Evolutionary conservation across 30 jellyfish, hydroid and myxozoan genomes (phyloP).

Genomic region (Pelagia noctiluca): DNA sequence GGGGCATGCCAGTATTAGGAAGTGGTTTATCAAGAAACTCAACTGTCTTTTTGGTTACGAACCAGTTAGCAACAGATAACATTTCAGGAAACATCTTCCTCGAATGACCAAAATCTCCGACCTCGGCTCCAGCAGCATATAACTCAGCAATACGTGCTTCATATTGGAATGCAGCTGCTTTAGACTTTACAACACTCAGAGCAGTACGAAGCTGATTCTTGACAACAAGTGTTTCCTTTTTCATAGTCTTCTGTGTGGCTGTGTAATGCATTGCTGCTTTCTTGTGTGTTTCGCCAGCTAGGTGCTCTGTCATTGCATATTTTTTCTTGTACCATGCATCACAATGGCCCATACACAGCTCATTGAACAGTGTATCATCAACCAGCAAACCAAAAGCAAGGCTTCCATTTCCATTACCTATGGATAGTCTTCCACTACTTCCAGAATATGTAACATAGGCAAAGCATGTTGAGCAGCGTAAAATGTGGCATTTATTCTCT

Average conservation of each 20-base stretch:
- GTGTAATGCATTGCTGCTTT: not conserved
- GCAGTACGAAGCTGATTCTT: constrained; percentile 30
- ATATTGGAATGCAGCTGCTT: constrained; percentile 38
- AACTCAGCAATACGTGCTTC: constrained; percentile 45
- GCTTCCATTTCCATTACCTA: not conserved
- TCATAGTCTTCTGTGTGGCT: not conserved
- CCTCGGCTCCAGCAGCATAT: constrained; percentile 25
- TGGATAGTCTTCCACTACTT: not conserved
- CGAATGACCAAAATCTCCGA: constrained; percentile 45
- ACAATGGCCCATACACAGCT: not conserved
- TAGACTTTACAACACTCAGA: constrained; percentile 22
- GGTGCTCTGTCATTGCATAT: not conserved
- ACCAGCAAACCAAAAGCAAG: not conserved
- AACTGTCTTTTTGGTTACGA: constrained; percentile 23
- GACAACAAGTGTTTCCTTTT: not conserved
- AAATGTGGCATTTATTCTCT: not conserved
- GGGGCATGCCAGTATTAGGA: constrained; percentile 64
- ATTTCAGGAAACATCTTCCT: constrained; percentile 29
- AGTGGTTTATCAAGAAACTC: constrained; percentile 12
- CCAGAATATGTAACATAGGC: not conserved
- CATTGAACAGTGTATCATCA: not conserved
- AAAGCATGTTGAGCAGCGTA: not conserved
- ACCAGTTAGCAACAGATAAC: constrained; percentile 25
- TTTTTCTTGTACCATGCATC: not conserved
- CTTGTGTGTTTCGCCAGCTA: constrained; percentile 9